Percentiles rank a stretch among this genome's conserved stretches.
These are phyloP conservation scores for Chrysogorgia sp. DNA, from an alignment of 92 coral and sea anemone genomes.

Conservation along the genomic window DNA sequence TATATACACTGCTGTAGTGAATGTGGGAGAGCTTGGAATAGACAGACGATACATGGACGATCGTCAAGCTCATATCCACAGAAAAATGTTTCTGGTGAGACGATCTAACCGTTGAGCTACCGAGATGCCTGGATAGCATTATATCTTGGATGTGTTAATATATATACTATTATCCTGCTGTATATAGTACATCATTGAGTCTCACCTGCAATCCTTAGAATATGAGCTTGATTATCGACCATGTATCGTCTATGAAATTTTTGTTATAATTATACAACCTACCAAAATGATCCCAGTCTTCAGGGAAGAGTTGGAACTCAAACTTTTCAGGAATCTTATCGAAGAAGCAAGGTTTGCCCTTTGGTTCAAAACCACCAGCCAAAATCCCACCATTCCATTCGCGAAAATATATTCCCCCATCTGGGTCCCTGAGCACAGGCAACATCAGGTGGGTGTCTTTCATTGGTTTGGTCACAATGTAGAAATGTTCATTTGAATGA, in stretches of 20 bases:
- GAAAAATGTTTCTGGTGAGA: no score
- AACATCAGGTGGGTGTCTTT: slow-evolving; percentile 59
- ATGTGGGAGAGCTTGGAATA: no score
- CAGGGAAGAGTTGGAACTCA: slow-evolving; percentile 90
- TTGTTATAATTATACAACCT: slow-evolving; percentile 37
- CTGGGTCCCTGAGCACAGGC: slow-evolving; percentile 83
- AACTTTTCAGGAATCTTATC: slow-evolving; percentile 79
- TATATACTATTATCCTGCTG: background rate
- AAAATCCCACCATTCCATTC: slow-evolving; percentile 90
- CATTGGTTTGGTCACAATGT: slow-evolving; percentile 81
- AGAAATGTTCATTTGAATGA: slow-evolving; percentile 91
- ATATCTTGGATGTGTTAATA: no score
- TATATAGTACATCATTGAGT: background rate
- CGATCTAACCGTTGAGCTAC: no score
- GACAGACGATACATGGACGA: no score
- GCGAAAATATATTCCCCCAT: slow-evolving; percentile 71
- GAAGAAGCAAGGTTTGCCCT: slow-evolving; percentile 78
- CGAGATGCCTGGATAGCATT: no score
- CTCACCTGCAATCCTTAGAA: background rate
- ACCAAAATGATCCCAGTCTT: slow-evolving; percentile 99
- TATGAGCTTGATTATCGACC: slow-evolving; percentile 3
- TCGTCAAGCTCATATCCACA: no score
- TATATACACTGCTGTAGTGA: no score
- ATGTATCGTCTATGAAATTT: no score
- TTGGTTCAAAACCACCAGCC: slow-evolving; percentile 86